Evolutionary conservation across 2,888 invertebrate species (phyloP).

Genomic region (Parapristionchus giblindavisi): DNA sequence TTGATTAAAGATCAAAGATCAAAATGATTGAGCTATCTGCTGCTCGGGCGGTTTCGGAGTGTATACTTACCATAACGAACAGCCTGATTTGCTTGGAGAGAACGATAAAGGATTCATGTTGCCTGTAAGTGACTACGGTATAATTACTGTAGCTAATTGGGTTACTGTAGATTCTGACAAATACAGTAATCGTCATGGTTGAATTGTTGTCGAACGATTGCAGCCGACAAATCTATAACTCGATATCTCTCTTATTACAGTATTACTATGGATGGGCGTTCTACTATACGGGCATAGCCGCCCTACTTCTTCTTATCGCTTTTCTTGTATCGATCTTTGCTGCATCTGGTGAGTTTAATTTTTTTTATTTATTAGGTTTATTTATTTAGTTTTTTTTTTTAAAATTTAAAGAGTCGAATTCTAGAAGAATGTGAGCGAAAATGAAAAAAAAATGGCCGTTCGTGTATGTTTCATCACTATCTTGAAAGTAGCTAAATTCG

Average conservation of each 20-base stretch:
- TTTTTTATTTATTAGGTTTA: too few species aligned
- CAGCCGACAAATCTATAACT: neutral
- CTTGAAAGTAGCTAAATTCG: neutral
- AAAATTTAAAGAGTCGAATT: too few species aligned
- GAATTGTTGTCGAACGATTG: too few species aligned
- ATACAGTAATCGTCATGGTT: too few species aligned
- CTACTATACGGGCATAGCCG: constrained; percentile 47
- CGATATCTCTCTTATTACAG: constrained; percentile 40
- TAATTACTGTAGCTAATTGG: neutral
- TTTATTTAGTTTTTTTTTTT: too few species aligned
- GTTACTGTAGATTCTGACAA: too few species aligned
- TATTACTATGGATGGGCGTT: constrained; percentile 60
- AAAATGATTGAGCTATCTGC: constrained; percentile 38
- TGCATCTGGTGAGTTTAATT: constrained; percentile 3
- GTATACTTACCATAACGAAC: constrained; percentile 55
- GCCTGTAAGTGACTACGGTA: constrained; percentile 12
- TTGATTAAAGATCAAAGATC: neutral
- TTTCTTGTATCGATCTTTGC: constrained; percentile 42
- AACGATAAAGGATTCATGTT: constrained; percentile 46
- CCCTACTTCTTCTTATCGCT: constrained; percentile 44
- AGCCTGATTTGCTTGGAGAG: constrained; percentile 55
- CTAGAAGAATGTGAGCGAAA: too few species aligned
- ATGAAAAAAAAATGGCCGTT: too few species aligned
- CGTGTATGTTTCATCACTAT: neutral
- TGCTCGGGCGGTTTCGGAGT: constrained; percentile 48